phyloP scores from a whole-genome alignment of 2,888 invertebrate genomes.

The Octodonta nipae region DNA sequence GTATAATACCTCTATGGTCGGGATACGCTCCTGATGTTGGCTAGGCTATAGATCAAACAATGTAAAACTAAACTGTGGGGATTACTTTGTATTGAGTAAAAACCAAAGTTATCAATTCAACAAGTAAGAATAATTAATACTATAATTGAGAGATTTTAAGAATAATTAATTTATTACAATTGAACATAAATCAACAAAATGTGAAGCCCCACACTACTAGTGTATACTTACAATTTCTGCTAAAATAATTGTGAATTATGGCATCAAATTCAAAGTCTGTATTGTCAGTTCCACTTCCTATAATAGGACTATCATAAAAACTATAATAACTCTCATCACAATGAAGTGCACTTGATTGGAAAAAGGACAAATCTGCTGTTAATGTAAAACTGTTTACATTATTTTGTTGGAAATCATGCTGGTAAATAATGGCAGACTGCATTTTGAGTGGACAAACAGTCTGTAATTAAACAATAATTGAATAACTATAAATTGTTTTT shows the following conservation, averaged over 20 bases:
- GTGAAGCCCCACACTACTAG: too few species aligned
- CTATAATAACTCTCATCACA: constrained; percentile 41
- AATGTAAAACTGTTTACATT: constrained; percentile 33
- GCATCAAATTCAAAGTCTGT: constrained; percentile 39
- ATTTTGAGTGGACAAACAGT: constrained; percentile 42
- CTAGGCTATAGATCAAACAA: too few species aligned
- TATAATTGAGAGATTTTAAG: too few species aligned
- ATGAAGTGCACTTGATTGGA: constrained; percentile 38
- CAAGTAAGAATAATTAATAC: too few species aligned
- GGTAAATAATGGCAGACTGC: constrained; percentile 40
- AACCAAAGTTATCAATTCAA: too few species aligned
- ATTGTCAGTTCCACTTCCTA: constrained; percentile 33
- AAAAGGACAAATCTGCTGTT: constrained; percentile 38
- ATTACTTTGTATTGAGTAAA: too few species aligned
- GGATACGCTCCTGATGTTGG: too few species aligned
- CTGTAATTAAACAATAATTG: constrained; percentile 29
- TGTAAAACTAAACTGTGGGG: too few species aligned
- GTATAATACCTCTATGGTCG: too few species aligned
- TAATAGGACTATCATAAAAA: constrained; percentile 43
- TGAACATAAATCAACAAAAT: too few species aligned
- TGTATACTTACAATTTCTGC: constrained; percentile 46
- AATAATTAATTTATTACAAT: too few species aligned
- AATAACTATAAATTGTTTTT: not conserved
- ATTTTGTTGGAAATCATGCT: constrained; percentile 39
- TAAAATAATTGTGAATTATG: constrained; percentile 43